phyloP scores from a whole-genome alignment of 2,113 vertebrate species.

The Microtus oregoni region DNA sequence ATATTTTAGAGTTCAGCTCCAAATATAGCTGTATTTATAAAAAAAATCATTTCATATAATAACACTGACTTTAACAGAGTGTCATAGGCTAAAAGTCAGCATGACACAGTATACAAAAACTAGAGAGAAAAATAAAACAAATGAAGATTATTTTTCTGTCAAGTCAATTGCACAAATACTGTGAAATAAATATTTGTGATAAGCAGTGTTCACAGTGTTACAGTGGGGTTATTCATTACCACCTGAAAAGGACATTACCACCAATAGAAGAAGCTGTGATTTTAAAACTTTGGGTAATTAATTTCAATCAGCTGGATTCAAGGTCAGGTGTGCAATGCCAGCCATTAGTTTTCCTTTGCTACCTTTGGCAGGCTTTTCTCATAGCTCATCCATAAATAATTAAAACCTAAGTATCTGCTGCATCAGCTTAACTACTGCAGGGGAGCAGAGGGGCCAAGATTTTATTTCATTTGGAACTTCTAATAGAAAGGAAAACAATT shows the following conservation, averaged over 20 bases:
- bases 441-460: slow-evolving; percentile 74
- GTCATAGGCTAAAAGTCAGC: slow-evolving; percentile 63
- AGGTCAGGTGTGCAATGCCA: slow-evolving; percentile 87
- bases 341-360: slow-evolving; percentile 87
- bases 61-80: slow-evolving; percentile 64
- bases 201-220: slow-evolving; percentile 83
- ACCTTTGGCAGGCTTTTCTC: slow-evolving; percentile 85
- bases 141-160: slow-evolving; percentile 82
- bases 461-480: slow-evolving; percentile 77
- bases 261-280: slow-evolving; percentile 83
- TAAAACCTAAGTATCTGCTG: slow-evolving; percentile 84
- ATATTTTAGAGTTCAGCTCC: slow-evolving; percentile 76
- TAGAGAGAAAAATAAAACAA: slow-evolving; percentile 38
- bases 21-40: slow-evolving; percentile 81
- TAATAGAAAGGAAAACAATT: slow-evolving; percentile 68
- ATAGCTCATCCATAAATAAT: slow-evolving; percentile 87
- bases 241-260: slow-evolving; percentile 80
- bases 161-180: slow-evolving; percentile 77
- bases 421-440: slow-evolving; percentile 83
- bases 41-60: slow-evolving; percentile 76
- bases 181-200: slow-evolving; percentile 86
- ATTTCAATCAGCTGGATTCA: slow-evolving; percentile 88
- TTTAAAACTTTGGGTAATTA: slow-evolving; percentile 86
- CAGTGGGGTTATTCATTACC: slow-evolving; percentile 84
- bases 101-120: slow-evolving; percentile 61